Evolutionary conservation across 2,113 vertebrate genomes (phyloP).

Genomic region (Syngnathoides biaculeatus): DNA sequence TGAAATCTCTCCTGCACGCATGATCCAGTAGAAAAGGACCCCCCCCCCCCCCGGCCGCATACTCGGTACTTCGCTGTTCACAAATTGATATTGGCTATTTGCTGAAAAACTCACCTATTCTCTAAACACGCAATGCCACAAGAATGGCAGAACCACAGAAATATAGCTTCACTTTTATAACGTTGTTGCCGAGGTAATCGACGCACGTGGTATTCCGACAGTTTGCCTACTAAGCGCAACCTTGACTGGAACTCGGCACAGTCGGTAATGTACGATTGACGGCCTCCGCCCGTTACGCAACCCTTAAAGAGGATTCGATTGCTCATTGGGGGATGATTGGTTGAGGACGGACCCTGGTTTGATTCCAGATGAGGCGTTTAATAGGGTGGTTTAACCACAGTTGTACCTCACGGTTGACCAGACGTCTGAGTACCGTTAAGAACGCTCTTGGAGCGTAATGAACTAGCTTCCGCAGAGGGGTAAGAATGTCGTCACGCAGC

Average conservation of each 20-base stretch:
- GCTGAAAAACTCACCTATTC: too few species aligned
- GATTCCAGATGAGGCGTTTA: constrained; percentile 49
- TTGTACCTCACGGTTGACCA: background rate
- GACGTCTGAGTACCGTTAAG: background rate
- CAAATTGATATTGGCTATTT: too few species aligned
- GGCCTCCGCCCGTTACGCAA: constrained; percentile 36
- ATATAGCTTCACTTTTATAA: background rate
- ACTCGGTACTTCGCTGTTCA: too few species aligned
- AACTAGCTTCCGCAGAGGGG: too few species aligned
- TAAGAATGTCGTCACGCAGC: too few species aligned
- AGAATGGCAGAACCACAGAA: background rate
- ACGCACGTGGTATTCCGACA: background rate
- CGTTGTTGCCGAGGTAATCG: background rate
- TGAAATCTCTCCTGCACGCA: too few species aligned
- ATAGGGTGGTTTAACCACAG: constrained; percentile 27
- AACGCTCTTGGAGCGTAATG: background rate
- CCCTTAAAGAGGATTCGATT: constrained; percentile 40
- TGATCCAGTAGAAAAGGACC: too few species aligned
- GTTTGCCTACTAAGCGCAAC: background rate
- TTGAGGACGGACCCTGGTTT: constrained; percentile 45
- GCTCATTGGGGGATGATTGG: constrained; percentile 51
- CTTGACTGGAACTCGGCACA: constrained; percentile 4
- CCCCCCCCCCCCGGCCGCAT: too few species aligned
- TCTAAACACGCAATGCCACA: too few species aligned
- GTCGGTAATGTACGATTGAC: constrained; percentile 35